A percentile compares a stretch with the other conserved stretches of the same genome.
Evolutionary conservation across 2,797 vertebrate species (phyloP).

Genomic region (Phoxinus dragarum): DNA sequence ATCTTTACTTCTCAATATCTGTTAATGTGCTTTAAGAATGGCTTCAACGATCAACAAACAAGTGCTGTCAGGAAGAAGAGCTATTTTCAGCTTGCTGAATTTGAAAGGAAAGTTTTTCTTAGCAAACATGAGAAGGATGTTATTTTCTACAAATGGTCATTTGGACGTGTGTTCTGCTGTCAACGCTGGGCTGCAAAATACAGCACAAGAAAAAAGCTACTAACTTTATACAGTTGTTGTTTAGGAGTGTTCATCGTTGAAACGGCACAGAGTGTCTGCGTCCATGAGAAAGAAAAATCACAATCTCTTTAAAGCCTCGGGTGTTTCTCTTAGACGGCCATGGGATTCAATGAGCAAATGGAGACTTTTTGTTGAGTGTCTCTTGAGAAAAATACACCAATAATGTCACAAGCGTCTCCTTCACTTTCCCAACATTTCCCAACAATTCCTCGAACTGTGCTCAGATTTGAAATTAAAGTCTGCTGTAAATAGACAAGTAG

Average conservation of each 20-base stretch:
- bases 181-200: not conserved
- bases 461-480: not conserved
- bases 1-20: slow-evolving; percentile 6
- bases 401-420: not conserved
- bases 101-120: slow-evolving; percentile 25
- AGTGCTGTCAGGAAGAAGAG: slow-evolving; percentile 1
- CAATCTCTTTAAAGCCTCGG: not conserved
- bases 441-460: not conserved
- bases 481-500: not conserved
- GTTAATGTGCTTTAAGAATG: not conserved
- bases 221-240: not conserved
- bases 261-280: not conserved
- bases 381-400: not conserved
- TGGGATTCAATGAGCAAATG: not conserved
- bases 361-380: not conserved
- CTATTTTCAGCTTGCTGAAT: slow-evolving; percentile 18
- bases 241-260: not conserved
- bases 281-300: not conserved
- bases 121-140: slow-evolving; percentile 34
- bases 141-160: slow-evolving; percentile 35
- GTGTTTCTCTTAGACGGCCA: not conserved
- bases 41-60: slow-evolving; percentile 2
- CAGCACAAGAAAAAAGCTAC: slow-evolving; percentile 6
- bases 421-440: not conserved
- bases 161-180: slow-evolving; percentile 15